Conservation (phyloP, 2,888 invertebrate species). For the Heteropelma amictum region DNA sequence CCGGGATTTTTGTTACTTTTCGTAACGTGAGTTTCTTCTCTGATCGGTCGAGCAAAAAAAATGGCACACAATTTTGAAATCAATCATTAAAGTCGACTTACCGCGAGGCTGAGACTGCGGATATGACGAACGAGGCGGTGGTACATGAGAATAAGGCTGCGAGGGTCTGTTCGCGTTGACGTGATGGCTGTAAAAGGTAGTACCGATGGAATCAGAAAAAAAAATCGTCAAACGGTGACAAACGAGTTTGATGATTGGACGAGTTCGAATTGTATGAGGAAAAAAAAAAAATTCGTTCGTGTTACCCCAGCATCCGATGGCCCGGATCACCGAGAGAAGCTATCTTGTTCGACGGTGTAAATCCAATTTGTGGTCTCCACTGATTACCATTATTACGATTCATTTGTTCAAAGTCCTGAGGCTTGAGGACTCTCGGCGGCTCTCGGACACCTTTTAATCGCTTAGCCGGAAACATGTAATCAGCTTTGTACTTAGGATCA, state of each 20-base stretch:
- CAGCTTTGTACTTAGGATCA: conserved; percentile 88
- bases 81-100: conserved; percentile 59
- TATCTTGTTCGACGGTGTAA: conserved; percentile 82
- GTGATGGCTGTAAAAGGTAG: conserved; percentile 69
- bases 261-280: background rate
- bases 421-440: conserved; percentile 88
- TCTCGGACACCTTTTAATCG: conserved; percentile 84
- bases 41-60: background rate
- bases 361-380: conserved; percentile 89
- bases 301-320: conserved; percentile 86
- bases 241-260: background rate
- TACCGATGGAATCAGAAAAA: conserved; percentile 33
- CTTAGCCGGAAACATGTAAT: conserved; percentile 88
- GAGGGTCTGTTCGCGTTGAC: conserved; percentile 64
- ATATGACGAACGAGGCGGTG: conserved; percentile 67
- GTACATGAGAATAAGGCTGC: conserved; percentile 73
- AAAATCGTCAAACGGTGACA: background rate
- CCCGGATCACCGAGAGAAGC: conserved; percentile 85
- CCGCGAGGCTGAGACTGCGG: conserved; percentile 61
- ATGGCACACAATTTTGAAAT: background rate
- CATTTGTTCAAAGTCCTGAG: conserved; percentile 85
- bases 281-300: background rate
- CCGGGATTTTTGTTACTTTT: no score
- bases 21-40: background rate
- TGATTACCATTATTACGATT: conserved; percentile 76